Evolutionary conservation across 1,140 invertebrate species (phyloP).

Genomic region (Bombus confusus): DNA sequence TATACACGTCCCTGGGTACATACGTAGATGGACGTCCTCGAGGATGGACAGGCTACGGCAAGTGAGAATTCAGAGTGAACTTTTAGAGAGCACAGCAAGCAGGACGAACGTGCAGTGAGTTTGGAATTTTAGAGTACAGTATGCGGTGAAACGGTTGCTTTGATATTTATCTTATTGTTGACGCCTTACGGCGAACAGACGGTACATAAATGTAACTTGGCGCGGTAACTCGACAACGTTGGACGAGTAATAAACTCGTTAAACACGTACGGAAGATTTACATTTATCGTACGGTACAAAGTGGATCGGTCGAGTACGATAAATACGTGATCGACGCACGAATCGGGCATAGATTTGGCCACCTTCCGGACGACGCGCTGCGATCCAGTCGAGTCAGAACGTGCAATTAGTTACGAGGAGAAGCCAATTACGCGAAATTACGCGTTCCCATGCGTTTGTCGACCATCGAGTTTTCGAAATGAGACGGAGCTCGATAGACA

Average conservation of each 20-base stretch:
- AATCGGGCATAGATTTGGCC: background rate
- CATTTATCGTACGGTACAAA: background rate
- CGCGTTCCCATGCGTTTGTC: constrained; percentile 40
- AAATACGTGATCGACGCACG: background rate
- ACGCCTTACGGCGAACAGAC: too few species aligned
- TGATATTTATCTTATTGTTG: background rate
- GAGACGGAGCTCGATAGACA: constrained; percentile 46
- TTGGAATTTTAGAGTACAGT: background rate
- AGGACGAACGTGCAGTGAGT: background rate
- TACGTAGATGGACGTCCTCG: background rate
- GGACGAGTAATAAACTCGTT: too few species aligned
- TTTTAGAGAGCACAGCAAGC: constrained; percentile 7
- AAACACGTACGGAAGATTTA: too few species aligned
- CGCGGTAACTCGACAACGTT: background rate
- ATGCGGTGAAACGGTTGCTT: background rate
- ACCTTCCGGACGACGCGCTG: background rate
- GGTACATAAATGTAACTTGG: too few species aligned
- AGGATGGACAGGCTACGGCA: background rate
- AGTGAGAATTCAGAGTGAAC: background rate
- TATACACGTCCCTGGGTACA: background rate
- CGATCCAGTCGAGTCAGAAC: background rate
- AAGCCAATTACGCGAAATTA: constrained; percentile 32
- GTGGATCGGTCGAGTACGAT: background rate
- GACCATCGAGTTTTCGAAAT: constrained; percentile 52
- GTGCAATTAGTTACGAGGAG: background rate